Base-by-base conservation (phyloP, 1,140 invertebrate genomes). In the Neuroterus valhalla region DNA sequence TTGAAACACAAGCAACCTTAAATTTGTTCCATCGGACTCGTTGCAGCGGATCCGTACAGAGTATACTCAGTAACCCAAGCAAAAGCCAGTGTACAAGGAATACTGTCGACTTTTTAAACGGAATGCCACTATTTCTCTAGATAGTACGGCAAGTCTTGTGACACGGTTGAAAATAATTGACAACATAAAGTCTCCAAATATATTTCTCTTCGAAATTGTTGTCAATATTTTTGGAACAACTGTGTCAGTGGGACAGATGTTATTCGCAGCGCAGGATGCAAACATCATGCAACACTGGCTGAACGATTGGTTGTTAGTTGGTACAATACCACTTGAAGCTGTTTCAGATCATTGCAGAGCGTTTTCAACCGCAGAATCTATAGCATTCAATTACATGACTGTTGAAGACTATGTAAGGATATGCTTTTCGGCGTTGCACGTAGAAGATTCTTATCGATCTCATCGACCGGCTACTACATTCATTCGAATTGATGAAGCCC, bases 121-220 rank as follows among this genome's bases (percentile, higher is more conserved):
- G 10, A 14, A 26, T 26, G 26, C 19, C 21, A 55, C 50, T 2
- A 26, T 55, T 14, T 26, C 2, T 12, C 3, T 55, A 11, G 74
- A 79, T 70, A 69, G 55, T 11, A 74, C 74, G 14, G 78, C 71
- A 10, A 74, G 74, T 45, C 14, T 74, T 0, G 43, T 69, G 1
- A 68, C 50, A 52, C 48, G 21, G 44, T 52, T 79, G 12, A 12
- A 17, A 19, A 26, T 50, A 8, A 23, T 46, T 3, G 55, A 74
- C 31, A 43, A 68, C 43, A 66, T 15, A 5, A 66, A 48, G 42
- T 71, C 62, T 19, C 66, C 71, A 0, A 66, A 70, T 8, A 76
- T 78, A 42, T 78, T 78, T 74, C 66, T 75, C 43, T 78, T 75
- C 38, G 12, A 31, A 4, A 70, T 78, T 1, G 73, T 73, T 4